Evolutionary conservation across 1,140 invertebrate genomes (phyloP).

Genomic region (Elymnias hypermnestra): DNA sequence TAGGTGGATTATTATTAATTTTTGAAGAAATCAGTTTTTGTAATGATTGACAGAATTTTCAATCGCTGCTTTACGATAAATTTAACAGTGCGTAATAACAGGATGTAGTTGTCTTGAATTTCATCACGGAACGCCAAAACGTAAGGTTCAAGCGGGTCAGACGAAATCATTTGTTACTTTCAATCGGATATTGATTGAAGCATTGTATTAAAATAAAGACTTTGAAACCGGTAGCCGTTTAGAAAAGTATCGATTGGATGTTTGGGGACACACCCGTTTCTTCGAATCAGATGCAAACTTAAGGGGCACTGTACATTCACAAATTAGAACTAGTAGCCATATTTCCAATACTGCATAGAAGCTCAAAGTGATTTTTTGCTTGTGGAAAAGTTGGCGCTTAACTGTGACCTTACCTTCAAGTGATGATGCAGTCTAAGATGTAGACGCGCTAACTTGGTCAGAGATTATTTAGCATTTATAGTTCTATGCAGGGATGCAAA

Average conservation of each 20-base stretch:
- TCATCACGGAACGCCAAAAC: neutral
- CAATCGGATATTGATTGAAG: slow-evolving; percentile 28
- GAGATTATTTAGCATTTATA: too few species aligned
- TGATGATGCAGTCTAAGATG: too few species aligned
- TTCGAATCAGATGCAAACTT: slow-evolving; percentile 40
- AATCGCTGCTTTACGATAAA: too few species aligned
- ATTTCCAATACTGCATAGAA: neutral
- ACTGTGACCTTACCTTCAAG: too few species aligned
- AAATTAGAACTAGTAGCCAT: slow-evolving; percentile 1
- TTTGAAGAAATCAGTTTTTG: too few species aligned
- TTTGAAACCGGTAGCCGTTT: slow-evolving; percentile 18
- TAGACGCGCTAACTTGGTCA: too few species aligned
- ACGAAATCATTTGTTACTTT: slow-evolving; percentile 23
- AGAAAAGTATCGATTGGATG: slow-evolving; percentile 24
- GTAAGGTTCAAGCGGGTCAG: slow-evolving; percentile 24
- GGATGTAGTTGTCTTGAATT: neutral
- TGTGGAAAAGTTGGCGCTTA: too few species aligned
- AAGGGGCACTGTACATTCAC: neutral
- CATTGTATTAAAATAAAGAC: slow-evolving; percentile 28
- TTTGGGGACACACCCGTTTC: slow-evolving; percentile 42
- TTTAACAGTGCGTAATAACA: neutral
- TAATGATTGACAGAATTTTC: too few species aligned
- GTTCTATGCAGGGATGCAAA: too few species aligned
- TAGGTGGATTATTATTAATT: too few species aligned
- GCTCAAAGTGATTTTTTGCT: too few species aligned